phyloP scores from a whole-genome alignment of 2,888 invertebrate species.

The Proisotoma minuta region DNA sequence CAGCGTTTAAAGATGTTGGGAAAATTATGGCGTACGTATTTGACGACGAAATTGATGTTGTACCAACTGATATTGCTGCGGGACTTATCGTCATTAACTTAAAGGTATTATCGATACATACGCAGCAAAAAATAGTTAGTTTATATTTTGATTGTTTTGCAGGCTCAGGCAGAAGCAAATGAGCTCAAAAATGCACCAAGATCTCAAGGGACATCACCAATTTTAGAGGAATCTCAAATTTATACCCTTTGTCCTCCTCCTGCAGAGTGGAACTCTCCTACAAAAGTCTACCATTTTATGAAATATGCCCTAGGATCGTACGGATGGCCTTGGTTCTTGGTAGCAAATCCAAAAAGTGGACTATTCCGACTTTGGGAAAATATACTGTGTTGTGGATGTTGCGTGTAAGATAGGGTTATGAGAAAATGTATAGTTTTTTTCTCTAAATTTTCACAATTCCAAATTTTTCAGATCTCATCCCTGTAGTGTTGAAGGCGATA shows the following conservation, averaged over 20 bases:
- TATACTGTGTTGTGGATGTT: slow-evolving; percentile 41
- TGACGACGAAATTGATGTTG: slow-evolving; percentile 71
- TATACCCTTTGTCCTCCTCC: slow-evolving; percentile 11
- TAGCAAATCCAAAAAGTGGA: slow-evolving; percentile 40
- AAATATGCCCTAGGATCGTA: slow-evolving; percentile 44
- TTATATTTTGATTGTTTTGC: no score
- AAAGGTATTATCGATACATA: no score
- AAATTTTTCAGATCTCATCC: slow-evolving; percentile 51
- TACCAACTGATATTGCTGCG: slow-evolving; percentile 81
- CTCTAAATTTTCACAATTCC: slow-evolving; percentile 3
- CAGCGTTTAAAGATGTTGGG: slow-evolving; percentile 61
- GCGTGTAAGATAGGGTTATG: slow-evolving; percentile 23
- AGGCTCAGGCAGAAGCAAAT: slow-evolving; percentile 57
- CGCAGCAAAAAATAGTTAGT: no score
- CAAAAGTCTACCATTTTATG: slow-evolving; percentile 40
- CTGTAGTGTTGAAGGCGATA: slow-evolving; percentile 73
- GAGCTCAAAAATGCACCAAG: no score
- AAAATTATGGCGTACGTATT: slow-evolving; percentile 72
- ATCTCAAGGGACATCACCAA: no score
- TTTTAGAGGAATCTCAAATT: slow-evolving; percentile 14
- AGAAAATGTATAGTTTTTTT: no score
- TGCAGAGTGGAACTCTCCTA: slow-evolving; percentile 41
- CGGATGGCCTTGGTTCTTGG: slow-evolving; percentile 45
- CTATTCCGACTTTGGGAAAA: slow-evolving; percentile 42
- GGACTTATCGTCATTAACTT: slow-evolving; percentile 76